A percentile compares a stretch with the other conserved stretches of the same genome.
These are phyloP conservation scores for Dynastes maya DNA, from an alignment of 2,888 invertebrate genomes.

Conservation along the genomic window DNA sequence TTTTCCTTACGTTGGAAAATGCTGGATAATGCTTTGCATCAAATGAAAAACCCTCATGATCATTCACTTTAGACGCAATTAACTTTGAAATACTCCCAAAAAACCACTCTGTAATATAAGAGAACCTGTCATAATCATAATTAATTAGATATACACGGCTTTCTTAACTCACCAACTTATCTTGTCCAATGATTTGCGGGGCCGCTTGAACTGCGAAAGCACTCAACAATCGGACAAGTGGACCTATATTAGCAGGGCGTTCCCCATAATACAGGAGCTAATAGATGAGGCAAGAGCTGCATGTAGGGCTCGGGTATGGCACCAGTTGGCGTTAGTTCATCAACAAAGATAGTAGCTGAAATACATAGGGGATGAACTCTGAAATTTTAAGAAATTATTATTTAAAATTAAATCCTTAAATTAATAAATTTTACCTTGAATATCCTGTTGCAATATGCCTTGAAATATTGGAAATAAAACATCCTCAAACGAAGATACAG, in stretches of 20 bases:
- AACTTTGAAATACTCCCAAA: conserved; percentile 96
- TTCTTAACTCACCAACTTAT: conserved; percentile 78
- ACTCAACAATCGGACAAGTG: conserved; percentile 91
- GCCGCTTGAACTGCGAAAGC: conserved; percentile 87
- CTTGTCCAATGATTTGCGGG: conserved; percentile 78
- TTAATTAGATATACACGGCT: not conserved
- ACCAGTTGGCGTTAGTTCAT: conserved; percentile 76
- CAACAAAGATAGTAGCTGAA: conserved; percentile 95
- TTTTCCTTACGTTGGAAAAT: conserved; percentile 82
- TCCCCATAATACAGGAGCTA: conserved; percentile 96
- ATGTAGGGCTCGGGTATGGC: conserved; percentile 88
- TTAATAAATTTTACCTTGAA: conserved; percentile 77
- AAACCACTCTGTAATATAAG: conserved; percentile 77
- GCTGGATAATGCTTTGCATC: conserved; percentile 87
- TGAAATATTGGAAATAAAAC: conserved; percentile 96
- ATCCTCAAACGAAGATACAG: conserved; percentile 91
- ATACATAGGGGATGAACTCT: conserved; percentile 99
- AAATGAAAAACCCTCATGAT: conserved; percentile 97
- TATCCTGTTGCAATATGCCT: conserved; percentile 93
- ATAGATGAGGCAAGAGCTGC: conserved; percentile 89
- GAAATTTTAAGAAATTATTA: conserved; percentile 57
- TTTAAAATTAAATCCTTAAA: conserved; percentile 17
- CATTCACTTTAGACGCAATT: conserved; percentile 94
- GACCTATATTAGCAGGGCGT: conserved; percentile 92
- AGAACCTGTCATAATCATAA: not conserved